phyloP scores from a whole-genome alignment of 2,888 invertebrate genomes.

The Chrysodeixis includens region DNA sequence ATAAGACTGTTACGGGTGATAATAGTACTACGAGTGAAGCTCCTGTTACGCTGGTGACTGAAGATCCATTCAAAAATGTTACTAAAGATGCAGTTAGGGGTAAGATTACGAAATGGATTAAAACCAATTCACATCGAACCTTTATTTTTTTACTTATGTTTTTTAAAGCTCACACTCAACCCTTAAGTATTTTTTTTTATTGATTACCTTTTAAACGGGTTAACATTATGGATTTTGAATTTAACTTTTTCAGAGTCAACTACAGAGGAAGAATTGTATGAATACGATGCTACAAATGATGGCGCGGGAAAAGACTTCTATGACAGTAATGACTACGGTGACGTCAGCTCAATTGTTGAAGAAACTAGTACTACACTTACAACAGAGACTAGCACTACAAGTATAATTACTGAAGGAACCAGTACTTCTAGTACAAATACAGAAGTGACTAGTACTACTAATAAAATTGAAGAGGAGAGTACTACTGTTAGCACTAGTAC shows the following conservation, averaged over 20 bases:
- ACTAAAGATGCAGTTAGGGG: conserved; percentile 20
- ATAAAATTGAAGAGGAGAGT: conserved; percentile 8
- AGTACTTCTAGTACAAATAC: conserved; percentile 11
- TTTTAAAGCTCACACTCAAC: too few species aligned
- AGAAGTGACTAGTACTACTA: conserved; percentile 9
- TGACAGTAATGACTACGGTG: conserved; percentile 17
- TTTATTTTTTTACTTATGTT: too few species aligned
- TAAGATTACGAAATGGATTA: conserved; percentile 19
- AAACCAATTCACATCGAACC: neutral
- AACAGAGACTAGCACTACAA: neutral
- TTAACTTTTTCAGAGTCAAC: conserved; percentile 39
- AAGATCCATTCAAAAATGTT: conserved; percentile 47
- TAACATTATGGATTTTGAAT: too few species aligned
- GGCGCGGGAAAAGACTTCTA: conserved; percentile 3
- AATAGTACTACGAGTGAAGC: conserved; percentile 15
- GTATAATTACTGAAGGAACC: conserved; percentile 8
- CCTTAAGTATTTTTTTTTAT: neutral
- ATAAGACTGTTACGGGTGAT: conserved; percentile 11
- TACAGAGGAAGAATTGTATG: conserved; percentile 39
- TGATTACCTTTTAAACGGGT: too few species aligned
- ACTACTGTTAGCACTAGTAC: neutral
- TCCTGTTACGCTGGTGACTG: conserved; percentile 40
- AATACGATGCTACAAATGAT: conserved; percentile 30
- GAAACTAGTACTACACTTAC: neutral
- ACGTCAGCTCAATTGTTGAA: neutral